Base-by-base conservation (phyloP, 1,140 invertebrate species). In the Daktulosphaira vitifoliae region DNA sequence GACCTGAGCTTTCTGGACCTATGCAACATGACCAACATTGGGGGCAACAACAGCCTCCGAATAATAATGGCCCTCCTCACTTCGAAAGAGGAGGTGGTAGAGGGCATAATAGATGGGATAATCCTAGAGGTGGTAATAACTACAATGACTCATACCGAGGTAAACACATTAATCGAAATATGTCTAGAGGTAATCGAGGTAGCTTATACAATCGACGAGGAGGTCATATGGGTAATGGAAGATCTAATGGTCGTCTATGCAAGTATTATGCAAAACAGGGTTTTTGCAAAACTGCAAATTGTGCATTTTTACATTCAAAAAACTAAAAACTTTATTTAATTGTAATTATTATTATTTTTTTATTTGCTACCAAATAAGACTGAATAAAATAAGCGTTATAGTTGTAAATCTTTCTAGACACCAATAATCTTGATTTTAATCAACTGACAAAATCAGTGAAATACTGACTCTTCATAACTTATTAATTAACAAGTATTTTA, bases 201-300 rank as follows among this genome's bases (percentile, higher is more conserved):
- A 39, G 56, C 29, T 25, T 25, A 33, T 62, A 48, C 13, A 62
- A 46, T 33, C 25, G 56, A 2, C 44, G 56, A 62, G 53, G 53
- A 1, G 18, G 42, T n/a, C 54, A 59, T 59, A n/a, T 25, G 7
- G 56, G 56, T 15, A 62, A 48, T n/a, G 56, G 56, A 48, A 44
- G 56, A 18, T 6, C 8, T 6, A 23, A 38, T 13, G 39, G 42
- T 48, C 56, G 56, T 1, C 29, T 62, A 33, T 62, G 56, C 15
- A 62, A 62, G 46, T 62, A 62, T 62, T 62, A 62, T 48, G 16
- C 42, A 0, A 62, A 62, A 48, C 56, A 62, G 44, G 56, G 56
- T 48, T 62, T 62, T n/a, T 62, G 56, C 29, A 62, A 62, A 62
- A 62, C 56, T 62, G 26, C 56, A 6, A 62, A 62, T 2, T 62